Base-by-base conservation (phyloP, 2,888 invertebrate genomes). In the Ennomos fuscantarius region DNA sequence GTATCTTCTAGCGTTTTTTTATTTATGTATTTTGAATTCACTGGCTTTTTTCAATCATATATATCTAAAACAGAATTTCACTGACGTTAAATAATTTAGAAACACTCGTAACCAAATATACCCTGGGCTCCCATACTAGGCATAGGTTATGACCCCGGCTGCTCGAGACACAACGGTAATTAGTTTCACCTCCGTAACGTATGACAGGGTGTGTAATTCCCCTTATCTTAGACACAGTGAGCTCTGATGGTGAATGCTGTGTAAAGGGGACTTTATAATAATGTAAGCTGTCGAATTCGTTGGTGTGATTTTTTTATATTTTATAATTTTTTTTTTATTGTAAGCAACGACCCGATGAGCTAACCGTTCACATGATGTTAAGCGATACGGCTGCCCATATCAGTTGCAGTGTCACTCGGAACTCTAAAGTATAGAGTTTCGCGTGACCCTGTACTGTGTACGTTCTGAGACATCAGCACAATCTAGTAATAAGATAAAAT, bases 141-240 rank as follows among this genome's bases (percentile, higher is more conserved):
- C 6, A 58, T 11, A 39, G 11, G 12, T n/a, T 15, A 34, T 35
- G 31, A 24, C 47, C 49, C 49, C 40, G 58, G 31, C 49, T 58
- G 58, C 45, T 53, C 41, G 15, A 42, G 58, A 58, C 58, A 49
- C 49, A 44, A 15, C n/a, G 44, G 48, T 53, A 58, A 58, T 58
- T 58, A 58, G 53, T 58, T 49, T 45, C 46, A 46, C 50, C 53
- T 48, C 44, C 42, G 45, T 45, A 40, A 49, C 55, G 55, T 48
- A 49, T 41, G 41, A 11, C 37, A 15, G 15, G 32, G 48, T n/a
- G 52, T 45, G 32, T 35, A 35, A 43, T 35, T 34, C 53, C 58
- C 52, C 53, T 47, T 58, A 58, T 57, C 52, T 44, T 41, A 24
- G 48, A 15, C 11, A 46, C 46, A 47, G 40, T 36, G 34, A 9